These are phyloP conservation scores for Conus betulinus DNA, from an alignment of 1,140 invertebrate species.

Conservation along the genomic window DNA sequence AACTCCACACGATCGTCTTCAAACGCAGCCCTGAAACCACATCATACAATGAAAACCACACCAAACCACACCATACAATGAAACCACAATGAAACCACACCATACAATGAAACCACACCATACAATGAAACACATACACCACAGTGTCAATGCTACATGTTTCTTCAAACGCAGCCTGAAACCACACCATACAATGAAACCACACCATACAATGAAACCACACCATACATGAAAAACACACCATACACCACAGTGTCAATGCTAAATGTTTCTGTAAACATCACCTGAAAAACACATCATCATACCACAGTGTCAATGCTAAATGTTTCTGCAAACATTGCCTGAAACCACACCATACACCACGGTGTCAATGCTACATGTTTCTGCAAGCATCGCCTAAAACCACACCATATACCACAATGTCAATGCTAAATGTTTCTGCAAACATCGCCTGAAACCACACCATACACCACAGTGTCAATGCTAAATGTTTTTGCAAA, in stretches of 20 bases:
- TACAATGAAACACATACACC: too few species aligned
- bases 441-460: slow-evolving; percentile 46
- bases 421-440: too few species aligned
- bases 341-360: slow-evolving; percentile 48
- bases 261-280: too few species aligned
- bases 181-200: slow-evolving; percentile 53
- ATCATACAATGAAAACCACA: too few species aligned
- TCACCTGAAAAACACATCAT: slow-evolving; percentile 47
- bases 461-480: neutral
- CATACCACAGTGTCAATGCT: too few species aligned
- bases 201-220: slow-evolving; percentile 49
- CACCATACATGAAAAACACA: too few species aligned
- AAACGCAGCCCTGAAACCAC: slow-evolving; percentile 84
- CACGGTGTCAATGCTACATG: too few species aligned
- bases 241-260: neutral
- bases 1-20: slow-evolving; percentile 87
- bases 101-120: slow-evolving; percentile 47
- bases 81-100: slow-evolving; percentile 54
- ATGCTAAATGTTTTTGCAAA: too few species aligned
- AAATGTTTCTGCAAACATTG: too few species aligned
- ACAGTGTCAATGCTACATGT: too few species aligned
- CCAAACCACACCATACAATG: slow-evolving; percentile 42
- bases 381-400: slow-evolving; percentile 22
- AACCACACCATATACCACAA: slow-evolving; percentile 36
- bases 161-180: slow-evolving; percentile 38